These are phyloP conservation scores for Pseudois nayaur DNA, from an alignment of 2,113 vertebrate genomes.

Conservation along the genomic window DNA sequence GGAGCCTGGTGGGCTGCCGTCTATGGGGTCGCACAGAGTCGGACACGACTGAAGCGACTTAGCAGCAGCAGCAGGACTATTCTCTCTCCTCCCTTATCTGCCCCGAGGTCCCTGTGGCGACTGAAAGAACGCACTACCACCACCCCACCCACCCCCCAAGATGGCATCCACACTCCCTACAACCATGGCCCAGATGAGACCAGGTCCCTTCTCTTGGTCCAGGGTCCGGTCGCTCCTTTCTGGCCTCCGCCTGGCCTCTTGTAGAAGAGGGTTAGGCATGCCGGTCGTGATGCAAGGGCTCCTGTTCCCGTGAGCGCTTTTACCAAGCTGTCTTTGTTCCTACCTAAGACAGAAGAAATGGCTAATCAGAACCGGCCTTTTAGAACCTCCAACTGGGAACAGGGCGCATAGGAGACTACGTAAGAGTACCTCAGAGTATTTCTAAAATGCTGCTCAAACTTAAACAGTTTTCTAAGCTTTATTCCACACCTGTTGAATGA, in stretches of 20 bases:
- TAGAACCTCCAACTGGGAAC: neutral
- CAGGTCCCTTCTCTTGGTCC: neutral
- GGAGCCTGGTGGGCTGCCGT: too few relatives aligned
- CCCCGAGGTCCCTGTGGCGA: neutral
- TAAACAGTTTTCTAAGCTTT: neutral
- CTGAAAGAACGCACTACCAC: neutral
- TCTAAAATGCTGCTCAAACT: neutral
- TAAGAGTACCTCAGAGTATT: neutral
- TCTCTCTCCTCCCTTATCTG: neutral
- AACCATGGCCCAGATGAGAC: neutral
- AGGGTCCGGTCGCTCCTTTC: neutral
- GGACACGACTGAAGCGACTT: too few relatives aligned
- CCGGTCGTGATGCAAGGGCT: neutral
- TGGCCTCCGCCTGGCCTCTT: neutral
- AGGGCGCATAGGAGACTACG: neutral
- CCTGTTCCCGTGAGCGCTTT: neutral
- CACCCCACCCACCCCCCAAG: neutral
- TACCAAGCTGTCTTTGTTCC: neutral
- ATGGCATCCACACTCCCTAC: neutral
- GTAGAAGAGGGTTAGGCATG: neutral
- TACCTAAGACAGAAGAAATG: neutral
- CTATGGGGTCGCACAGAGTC: too few relatives aligned
- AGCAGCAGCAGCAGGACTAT: neutral
- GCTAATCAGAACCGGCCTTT: neutral
- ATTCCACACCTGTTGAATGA: neutral